Evolutionary conservation across 2,888 invertebrate species (phyloP), one percentile per base, ranked within the genome.

Genomic region (Hemicrepidius hirtus): DNA sequence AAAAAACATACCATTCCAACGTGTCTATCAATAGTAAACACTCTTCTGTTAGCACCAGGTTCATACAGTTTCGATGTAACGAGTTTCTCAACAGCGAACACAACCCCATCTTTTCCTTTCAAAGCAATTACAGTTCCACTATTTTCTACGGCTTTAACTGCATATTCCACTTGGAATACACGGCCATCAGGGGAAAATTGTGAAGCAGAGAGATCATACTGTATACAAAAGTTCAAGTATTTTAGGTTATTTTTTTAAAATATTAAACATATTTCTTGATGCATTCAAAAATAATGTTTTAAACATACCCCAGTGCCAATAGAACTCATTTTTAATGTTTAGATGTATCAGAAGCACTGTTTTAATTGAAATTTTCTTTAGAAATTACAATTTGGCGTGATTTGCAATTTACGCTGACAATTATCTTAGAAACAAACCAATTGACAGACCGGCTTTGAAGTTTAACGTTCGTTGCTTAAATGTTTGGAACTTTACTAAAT

Each of bases 161-260:
- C 99, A 88, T 99, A 99, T 89, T 99, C 99, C 1, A 99, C 97
- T 92, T 99, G 99, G 87, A 99, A 99, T 37, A 99, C 99, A 80
- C 99, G 90, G 9, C 99, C 99, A 86, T 99, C 99, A 1, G 99
- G 99, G 1, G 99, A 99, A 88, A 99, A 99, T 90, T 99, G 99
- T 46, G 99, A 98, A n/a, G 99, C 99, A 73, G 99, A 99, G 82
- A 99, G 90, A 91, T 99, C 99, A 86, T 99, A 99, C 97, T 98
- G 87, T 66, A 90, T 90, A 41, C 7, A 44, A 37, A 41, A 3
- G 9, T 7, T 16, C n/a, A 60, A 20, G 13, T 9, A 37, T 16
- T 40, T 62, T 62, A 46, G 46, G 60, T 60, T 60, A 40, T 13
- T 1, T 20, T 76, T 76, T 71, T 35, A 53, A 71, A 53, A 21